Evolutionary conservation across 2,113 vertebrate species (phyloP).

Genomic region (Triplophysa dalaica): DNA sequence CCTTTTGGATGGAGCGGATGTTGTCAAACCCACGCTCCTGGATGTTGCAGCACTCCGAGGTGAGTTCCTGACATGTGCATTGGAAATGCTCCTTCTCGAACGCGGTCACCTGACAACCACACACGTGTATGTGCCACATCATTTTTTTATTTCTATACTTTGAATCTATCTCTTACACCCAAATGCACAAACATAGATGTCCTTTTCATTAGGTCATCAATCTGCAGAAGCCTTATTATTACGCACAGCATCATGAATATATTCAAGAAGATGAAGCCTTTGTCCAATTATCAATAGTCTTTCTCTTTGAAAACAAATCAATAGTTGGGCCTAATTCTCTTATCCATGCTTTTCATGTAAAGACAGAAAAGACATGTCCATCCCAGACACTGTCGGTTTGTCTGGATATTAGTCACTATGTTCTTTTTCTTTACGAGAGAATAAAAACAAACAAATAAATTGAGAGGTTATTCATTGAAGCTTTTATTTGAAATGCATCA

Average conservation of each 20-base stretch:
- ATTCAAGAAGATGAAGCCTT: not conserved
- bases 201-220: not conserved
- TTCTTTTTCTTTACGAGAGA: slow-evolving; percentile 53
- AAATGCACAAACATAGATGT: not conserved
- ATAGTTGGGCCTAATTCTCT: not conserved
- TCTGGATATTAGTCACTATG: slow-evolving; percentile 55
- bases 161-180: not conserved
- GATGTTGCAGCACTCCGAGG: slow-evolving; percentile 69
- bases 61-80: slow-evolving; percentile 67
- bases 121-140: not conserved
- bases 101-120: slow-evolving; percentile 61
- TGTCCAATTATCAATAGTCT: slow-evolving; percentile 7
- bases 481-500: too few relatives aligned
- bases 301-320: slow-evolving; percentile 18
- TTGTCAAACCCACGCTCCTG: slow-evolving; percentile 67
- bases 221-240: not conserved
- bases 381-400: slow-evolving; percentile 49
- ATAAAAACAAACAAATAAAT: not conserved
- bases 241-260: not conserved
- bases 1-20: slow-evolving; percentile 70
- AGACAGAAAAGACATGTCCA: slow-evolving; percentile 46
- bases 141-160: not conserved
- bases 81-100: slow-evolving; percentile 72
- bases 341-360: not conserved
- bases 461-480: too few relatives aligned